phyloP scores from a whole-genome alignment of 37 sponge, comb jelly and placozoan genomes.

The Agelas oroides region DNA sequence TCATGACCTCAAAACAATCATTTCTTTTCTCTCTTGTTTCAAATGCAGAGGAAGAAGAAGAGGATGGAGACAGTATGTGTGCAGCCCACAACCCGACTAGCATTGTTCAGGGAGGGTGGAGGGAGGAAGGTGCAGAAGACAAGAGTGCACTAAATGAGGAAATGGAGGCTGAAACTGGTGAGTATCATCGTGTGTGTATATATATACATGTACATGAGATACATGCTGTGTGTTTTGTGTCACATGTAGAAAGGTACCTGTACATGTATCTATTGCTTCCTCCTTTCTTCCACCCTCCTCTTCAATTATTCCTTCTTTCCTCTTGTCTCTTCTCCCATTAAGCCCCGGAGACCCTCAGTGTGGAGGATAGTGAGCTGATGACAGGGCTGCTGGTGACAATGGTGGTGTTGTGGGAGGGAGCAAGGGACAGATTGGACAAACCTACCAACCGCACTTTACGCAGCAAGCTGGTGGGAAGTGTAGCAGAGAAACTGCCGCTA shows the following conservation, averaged over 20 bases:
- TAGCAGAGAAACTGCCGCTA: constrained; percentile 21
- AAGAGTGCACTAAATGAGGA: constrained; percentile 1
- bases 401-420: constrained; percentile 83
- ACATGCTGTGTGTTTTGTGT: too few species aligned
- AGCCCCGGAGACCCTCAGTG: neutral
- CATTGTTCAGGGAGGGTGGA: constrained; percentile 27
- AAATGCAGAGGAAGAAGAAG: constrained; percentile 26
- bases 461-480: neutral
- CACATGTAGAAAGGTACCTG: too few species aligned
- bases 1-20: too few species aligned
- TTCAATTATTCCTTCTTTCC: too few species aligned
- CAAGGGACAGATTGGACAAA: constrained; percentile 45
- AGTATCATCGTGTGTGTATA: neutral
- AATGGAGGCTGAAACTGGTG: neutral
- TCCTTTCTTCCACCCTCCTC: too few species aligned
- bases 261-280: too few species aligned
- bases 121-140: neutral
- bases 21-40: too few species aligned
- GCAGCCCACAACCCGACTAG: neutral
- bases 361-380: constrained; percentile 46
- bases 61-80: neutral
- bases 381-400: constrained; percentile 74
- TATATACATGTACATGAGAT: too few species aligned
- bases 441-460: too few species aligned
- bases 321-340: neutral